Evolutionary conservation across 2,888 invertebrate species (phyloP).

Genomic region (Polyommatus iphigenia): DNA sequence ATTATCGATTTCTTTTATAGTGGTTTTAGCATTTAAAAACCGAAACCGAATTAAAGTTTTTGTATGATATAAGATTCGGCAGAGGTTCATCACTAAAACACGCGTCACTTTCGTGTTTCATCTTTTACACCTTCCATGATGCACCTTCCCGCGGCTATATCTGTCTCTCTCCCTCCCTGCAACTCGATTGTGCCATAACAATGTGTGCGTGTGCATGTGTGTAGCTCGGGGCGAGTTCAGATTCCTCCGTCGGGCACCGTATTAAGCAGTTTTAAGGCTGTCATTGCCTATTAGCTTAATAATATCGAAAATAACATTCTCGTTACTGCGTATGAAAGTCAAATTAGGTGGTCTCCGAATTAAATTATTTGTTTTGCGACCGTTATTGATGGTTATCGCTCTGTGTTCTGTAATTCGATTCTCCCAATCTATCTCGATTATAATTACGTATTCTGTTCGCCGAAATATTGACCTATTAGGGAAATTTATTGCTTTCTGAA

Average conservation of each 20-base stretch:
- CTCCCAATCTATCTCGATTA: neutral
- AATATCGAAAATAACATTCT: slow-evolving; percentile 44
- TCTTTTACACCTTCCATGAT: slow-evolving; percentile 76
- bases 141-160: slow-evolving; percentile 55
- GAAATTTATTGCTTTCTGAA: slow-evolving; percentile 9
- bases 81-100: slow-evolving; percentile 56
- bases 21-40: too few species aligned
- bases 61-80: slow-evolving; percentile 4
- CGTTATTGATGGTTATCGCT: slow-evolving; percentile 16
- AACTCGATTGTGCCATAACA: slow-evolving; percentile 36
- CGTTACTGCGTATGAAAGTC: slow-evolving; percentile 38
- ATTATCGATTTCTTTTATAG: too few species aligned
- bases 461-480: slow-evolving; percentile 11
- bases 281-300: slow-evolving; percentile 50
- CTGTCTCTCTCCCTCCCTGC: slow-evolving; percentile 47
- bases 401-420: slow-evolving; percentile 12
- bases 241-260: slow-evolving; percentile 43
- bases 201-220: slow-evolving; percentile 30
- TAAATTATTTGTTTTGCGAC: slow-evolving; percentile 24
- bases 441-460: slow-evolving; percentile 16
- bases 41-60: too few species aligned
- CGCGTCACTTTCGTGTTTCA: slow-evolving; percentile 77
- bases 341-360: slow-evolving; percentile 35
- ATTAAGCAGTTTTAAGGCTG: slow-evolving; percentile 48
- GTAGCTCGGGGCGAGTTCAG: slow-evolving; percentile 39